Base-by-base conservation (phyloP, 2,113 vertebrate genomes). In the Siniperca chuatsi region DNA sequence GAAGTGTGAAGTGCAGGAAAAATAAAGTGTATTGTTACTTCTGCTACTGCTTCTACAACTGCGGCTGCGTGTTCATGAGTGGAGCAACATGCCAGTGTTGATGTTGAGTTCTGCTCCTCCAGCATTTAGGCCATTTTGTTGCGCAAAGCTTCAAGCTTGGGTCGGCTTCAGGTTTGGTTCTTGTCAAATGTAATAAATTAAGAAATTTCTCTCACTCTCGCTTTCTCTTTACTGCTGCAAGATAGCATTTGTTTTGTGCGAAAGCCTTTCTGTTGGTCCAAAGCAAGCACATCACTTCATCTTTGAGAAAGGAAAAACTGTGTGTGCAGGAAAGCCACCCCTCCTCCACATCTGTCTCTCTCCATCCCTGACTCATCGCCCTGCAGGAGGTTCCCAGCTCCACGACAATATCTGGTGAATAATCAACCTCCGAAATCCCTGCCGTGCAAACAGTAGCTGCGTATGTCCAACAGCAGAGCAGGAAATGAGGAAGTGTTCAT, bases 361-460 rank as follows among this genome's bases (percentile, higher is more conserved):
- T 83, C 52, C 40, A 75, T 83, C 44, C 48, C 65, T 75, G 33
- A 67, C 46, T 75, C 73, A 75, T 81, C 79, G 62, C 75, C n/a
- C 86, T 75, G 84, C 82, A 80, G 89, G 89, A 81, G 90, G 46
- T 78, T 84, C 79, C 66, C 62, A 4, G 73, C 79, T 75, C 79
- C 20, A 44, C 23, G 12, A 66, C 75, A 71, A 52, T 83, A 82
- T 86, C 82, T 73, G 65, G 82, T 65, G 79, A 62, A 87, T 85
- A 80, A 89, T 84, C 78, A 20, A n/a, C 65, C 48, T 50, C 61
- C 79, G 73, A 83, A 88, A 76, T 66, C 71, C 68, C 79, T 33
- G 29, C 55, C 8, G n/a, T 64, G 76, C 84, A 87, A 75, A 85
- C 79, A 82, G 42, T 21, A 65, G 60, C 78, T 33, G 70, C 29